A percentile compares a stretch with the other conserved stretches of the same genome.
phyloP scores from a whole-genome alignment of 2,113 vertebrate species.

The Ginglymostoma cirratum region DNA sequence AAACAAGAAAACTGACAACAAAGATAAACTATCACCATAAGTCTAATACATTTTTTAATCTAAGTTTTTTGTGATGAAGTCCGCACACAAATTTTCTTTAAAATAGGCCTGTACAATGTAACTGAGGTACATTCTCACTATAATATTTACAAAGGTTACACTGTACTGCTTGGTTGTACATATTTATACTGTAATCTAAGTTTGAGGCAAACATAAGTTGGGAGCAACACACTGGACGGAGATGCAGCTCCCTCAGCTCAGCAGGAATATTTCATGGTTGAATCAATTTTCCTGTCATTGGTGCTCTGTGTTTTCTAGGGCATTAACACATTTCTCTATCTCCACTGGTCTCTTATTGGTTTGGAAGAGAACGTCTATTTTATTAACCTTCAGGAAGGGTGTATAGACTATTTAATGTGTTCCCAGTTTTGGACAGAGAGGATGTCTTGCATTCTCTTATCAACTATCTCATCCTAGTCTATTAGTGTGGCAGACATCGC shows the following conservation, averaged over 20 bases:
- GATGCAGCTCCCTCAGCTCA: not conserved
- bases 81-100: too few relatives aligned
- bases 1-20: not conserved
- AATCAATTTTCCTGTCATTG: not conserved
- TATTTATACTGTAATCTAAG: not conserved
- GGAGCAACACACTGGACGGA: not conserved
- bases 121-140: not conserved
- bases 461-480: not conserved
- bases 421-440: not conserved
- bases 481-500: not conserved
- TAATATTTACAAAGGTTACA: not conserved
- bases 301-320: not conserved
- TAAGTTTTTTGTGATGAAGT: not conserved
- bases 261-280: not conserved
- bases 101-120: not conserved
- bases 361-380: not conserved
- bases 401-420: not conserved
- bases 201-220: not conserved
- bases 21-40: not conserved
- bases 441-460: not conserved
- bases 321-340: not conserved
- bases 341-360: not conserved
- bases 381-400: too few relatives aligned
- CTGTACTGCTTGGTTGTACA: not conserved
- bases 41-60: not conserved